Conservation (phyloP, 92 coral and sea anemone species). For the Blastomussa wellsi region DNA sequence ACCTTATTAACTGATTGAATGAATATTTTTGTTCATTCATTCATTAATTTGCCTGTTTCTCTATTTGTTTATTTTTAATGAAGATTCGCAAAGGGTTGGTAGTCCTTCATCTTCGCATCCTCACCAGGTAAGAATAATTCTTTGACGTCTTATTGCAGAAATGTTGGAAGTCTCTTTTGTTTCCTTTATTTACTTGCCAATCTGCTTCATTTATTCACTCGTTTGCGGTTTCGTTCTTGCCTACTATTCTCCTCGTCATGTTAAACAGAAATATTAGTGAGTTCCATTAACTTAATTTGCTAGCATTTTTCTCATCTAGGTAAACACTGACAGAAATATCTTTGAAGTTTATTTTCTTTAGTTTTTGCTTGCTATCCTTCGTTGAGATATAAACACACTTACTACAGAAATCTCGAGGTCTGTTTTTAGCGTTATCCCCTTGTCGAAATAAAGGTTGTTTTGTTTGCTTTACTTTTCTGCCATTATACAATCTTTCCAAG, state of each 20-base stretch:
- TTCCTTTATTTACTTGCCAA: background rate
- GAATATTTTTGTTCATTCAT: background rate
- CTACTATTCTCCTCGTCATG: background rate
- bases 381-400: background rate
- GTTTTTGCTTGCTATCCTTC: background rate
- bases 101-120: slow-evolving; percentile 14
- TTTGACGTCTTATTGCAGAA: background rate
- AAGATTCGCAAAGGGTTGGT: slow-evolving; percentile 19
- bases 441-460: background rate
- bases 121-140: slow-evolving; percentile 23
- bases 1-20: background rate
- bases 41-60: background rate
- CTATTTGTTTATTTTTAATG: background rate
- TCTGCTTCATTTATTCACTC: background rate
- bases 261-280: background rate
- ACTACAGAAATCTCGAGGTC: too few species aligned
- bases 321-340: background rate
- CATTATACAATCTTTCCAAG: background rate
- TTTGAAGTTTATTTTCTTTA: background rate
- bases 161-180: background rate
- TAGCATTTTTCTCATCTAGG: background rate
- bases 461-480: background rate
- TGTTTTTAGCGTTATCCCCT: background rate
- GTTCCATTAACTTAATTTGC: background rate
- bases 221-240: background rate